phyloP scores from a whole-genome alignment of 92 coral and sea anemone genomes.

The Epizoanthus ramosus region DNA sequence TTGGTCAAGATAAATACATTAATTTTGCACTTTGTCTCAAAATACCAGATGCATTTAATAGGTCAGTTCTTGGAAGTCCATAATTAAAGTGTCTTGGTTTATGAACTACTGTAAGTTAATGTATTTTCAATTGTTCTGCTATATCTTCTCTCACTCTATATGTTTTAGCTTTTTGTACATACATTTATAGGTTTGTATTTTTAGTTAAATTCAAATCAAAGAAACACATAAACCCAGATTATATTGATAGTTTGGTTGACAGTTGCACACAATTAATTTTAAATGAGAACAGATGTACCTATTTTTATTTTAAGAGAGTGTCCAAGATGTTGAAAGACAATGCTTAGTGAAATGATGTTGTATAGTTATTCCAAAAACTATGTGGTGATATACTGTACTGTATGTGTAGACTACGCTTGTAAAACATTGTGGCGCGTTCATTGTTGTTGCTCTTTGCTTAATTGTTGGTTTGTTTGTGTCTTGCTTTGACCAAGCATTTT shows the following conservation, averaged over 20 bases:
- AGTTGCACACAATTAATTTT: too few species aligned
- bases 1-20: constrained; percentile 5
- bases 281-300: too few species aligned
- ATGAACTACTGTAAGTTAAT: background rate
- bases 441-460: background rate
- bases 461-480: background rate
- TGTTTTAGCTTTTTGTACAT: too few species aligned
- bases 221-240: too few species aligned
- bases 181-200: too few species aligned
- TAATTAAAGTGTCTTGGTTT: background rate
- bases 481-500: background rate
- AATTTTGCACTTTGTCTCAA: background rate
- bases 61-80: background rate
- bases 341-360: too few species aligned
- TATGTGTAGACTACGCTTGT: background rate
- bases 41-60: constrained; percentile 4
- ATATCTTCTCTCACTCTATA: background rate
- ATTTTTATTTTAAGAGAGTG: too few species aligned
- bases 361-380: too few species aligned
- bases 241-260: too few species aligned
- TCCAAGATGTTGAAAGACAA: too few species aligned
- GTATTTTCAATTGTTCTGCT: background rate
- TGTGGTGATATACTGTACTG: background rate
- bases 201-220: too few species aligned
- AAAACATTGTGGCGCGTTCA: background rate